phyloP scores from a whole-genome alignment of 2,797 vertebrate species.

The Phalanger gymnotis region DNA sequence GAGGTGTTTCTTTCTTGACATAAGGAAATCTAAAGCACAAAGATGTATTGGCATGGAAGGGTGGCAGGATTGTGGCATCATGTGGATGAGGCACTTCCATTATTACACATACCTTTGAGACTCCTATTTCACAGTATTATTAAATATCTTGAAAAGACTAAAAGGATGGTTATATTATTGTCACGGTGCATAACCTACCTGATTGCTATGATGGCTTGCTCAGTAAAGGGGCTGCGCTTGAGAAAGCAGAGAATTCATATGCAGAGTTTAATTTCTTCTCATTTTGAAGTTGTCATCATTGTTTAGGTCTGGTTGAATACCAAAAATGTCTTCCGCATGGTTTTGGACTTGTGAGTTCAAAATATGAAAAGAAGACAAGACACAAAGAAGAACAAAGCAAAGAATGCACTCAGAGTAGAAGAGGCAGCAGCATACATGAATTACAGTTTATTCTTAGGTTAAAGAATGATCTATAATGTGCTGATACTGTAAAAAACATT shows the following conservation, averaged over 20 bases:
- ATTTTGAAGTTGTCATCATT: slow-evolving; percentile 65
- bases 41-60: slow-evolving; percentile 20
- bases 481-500: background rate
- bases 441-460: background rate
- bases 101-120: slow-evolving; percentile 49
- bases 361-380: background rate
- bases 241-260: slow-evolving; percentile 29
- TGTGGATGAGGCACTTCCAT: slow-evolving; percentile 61
- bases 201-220: slow-evolving; percentile 23
- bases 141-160: slow-evolving; percentile 71
- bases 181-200: slow-evolving; percentile 43
- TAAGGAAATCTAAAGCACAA: background rate
- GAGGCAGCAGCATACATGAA: background rate
- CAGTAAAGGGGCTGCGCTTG: background rate
- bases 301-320: background rate
- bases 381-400: background rate
- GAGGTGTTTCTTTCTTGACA: background rate
- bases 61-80: slow-evolving; percentile 44
- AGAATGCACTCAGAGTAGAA: background rate
- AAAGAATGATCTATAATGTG: background rate
- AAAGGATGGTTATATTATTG: slow-evolving; percentile 69
- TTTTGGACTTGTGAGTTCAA: background rate
- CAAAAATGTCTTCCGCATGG: rapidly evolving
- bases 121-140: slow-evolving; percentile 55
- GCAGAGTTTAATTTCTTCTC: slow-evolving; percentile 45